Conservation (phyloP, 2,888 invertebrate species). For the Phyto melanocephala region DNA sequence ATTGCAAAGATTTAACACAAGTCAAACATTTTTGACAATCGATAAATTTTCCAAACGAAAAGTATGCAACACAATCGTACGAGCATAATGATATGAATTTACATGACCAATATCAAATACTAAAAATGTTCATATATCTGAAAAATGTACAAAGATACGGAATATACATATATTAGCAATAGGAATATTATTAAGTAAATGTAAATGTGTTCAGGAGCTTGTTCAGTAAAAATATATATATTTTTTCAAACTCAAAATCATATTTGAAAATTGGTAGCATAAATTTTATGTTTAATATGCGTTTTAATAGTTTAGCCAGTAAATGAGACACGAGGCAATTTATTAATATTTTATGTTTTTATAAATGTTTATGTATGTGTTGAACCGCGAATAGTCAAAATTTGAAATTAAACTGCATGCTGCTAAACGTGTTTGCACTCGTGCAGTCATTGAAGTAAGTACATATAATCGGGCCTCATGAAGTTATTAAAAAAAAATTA, state of each 20-base stretch:
- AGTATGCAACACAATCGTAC: conserved; percentile 11
- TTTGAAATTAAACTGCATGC: background rate
- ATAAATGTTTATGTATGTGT: conserved; percentile 15
- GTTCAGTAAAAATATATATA: background rate
- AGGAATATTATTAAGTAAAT: conserved; percentile 28
- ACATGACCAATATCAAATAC: conserved; percentile 38
- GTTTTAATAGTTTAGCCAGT: conserved; percentile 60
- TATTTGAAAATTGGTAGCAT: conserved; percentile 56
- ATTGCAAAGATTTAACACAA: conserved; percentile 32
- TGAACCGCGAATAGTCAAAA: conserved; percentile 12
- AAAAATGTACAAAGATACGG: background rate
- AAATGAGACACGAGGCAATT: conserved; percentile 59
- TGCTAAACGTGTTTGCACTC: background rate
- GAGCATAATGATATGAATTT: conserved; percentile 18
- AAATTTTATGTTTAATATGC: conserved; percentile 59
- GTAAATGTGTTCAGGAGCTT: background rate
- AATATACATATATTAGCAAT: background rate
- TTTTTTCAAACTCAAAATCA: conserved; percentile 7
- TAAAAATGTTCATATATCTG: conserved; percentile 52
- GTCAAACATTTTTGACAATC: conserved; percentile 50
- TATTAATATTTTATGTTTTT: conserved; percentile 52
- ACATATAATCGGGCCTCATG: background rate
- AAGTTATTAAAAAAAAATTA: background rate
- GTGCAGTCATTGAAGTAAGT: background rate
- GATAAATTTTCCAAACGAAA: conserved; percentile 51